A percentile compares a stretch with the other conserved stretches of the same genome.
These are phyloP conservation scores for Aphelenchoides avenae DNA, from an alignment of 1,140 invertebrate genomes.

Conservation along the genomic window DNA sequence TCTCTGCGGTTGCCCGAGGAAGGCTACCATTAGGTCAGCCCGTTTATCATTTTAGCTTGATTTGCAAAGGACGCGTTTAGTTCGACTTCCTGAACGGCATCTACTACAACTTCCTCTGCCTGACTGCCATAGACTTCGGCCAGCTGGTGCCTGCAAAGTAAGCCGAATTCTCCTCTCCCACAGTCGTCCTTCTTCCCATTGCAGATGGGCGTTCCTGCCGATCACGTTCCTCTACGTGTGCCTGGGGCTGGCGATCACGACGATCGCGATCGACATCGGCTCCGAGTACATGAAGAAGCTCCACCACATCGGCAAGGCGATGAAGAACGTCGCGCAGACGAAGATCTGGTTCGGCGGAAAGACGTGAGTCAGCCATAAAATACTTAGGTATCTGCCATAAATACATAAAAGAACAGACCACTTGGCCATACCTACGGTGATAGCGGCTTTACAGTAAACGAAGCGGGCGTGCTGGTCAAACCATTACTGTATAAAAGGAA, in stretches of 20 bases:
- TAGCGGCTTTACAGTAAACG: too few species aligned
- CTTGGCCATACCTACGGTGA: too few species aligned
- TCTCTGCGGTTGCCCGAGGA: too few species aligned
- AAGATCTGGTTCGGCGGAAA: slow-evolving; percentile 53
- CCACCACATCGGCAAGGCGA: slow-evolving; percentile 42
- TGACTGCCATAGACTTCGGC: slow-evolving; percentile 53
- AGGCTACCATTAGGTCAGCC: too few species aligned
- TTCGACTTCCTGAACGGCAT: slow-evolving; percentile 49
- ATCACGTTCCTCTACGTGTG: slow-evolving; percentile 53
- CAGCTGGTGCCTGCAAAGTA: slow-evolving; percentile 41
- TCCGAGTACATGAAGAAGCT: slow-evolving; percentile 45
- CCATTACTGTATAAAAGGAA: too few species aligned
- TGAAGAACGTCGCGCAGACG: slow-evolving; percentile 50
- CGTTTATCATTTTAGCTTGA: too few species aligned
- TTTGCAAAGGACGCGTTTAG: too few species aligned
- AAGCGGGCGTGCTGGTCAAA: too few species aligned
- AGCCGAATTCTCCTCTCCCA: too few species aligned
- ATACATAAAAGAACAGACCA: slow-evolving; percentile 7
- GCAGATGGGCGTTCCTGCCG: slow-evolving; percentile 38
- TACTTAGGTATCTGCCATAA: slow-evolving; percentile 21
- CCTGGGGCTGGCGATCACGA: slow-evolving; percentile 50
- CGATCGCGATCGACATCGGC: slow-evolving; percentile 48
- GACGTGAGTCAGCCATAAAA: slow-evolving; percentile 37
- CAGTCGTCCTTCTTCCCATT: too few species aligned
- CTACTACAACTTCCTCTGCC: slow-evolving; percentile 50